Evolutionary conservation across 2,888 invertebrate species (phyloP).

Genomic region (Furcula furcula): DNA sequence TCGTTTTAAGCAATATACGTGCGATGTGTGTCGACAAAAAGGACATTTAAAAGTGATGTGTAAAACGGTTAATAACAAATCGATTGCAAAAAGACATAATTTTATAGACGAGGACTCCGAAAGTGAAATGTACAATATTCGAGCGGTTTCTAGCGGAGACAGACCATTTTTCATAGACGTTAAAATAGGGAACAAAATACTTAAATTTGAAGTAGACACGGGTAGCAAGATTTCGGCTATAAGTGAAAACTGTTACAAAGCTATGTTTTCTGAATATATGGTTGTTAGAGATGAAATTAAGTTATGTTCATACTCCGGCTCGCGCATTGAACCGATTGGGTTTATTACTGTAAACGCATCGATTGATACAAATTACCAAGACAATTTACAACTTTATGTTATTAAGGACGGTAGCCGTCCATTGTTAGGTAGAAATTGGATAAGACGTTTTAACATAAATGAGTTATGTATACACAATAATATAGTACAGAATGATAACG

Average conservation of each 20-base stretch:
- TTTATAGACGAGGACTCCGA: slow-evolving; percentile 7
- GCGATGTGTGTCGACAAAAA: slow-evolving; percentile 22
- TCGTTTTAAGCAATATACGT: slow-evolving; percentile 20
- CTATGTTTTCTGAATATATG: too few relatives aligned
- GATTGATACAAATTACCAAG: neutral
- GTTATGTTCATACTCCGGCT: slow-evolving; percentile 10
- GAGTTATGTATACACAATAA: slow-evolving; percentile 7
- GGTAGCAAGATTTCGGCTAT: slow-evolving; percentile 20
- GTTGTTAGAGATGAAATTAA: slow-evolving; percentile 6
- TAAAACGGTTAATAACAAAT: slow-evolving; percentile 8
- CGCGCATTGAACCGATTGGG: slow-evolving; percentile 7
- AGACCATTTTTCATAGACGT: slow-evolving; percentile 10
- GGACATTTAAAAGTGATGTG: slow-evolving; percentile 31
- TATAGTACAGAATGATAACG: too few relatives aligned
- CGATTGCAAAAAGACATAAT: slow-evolving; percentile 4
- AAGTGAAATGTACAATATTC: slow-evolving; percentile 7
- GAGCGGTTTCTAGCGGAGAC: slow-evolving; percentile 5
- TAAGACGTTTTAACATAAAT: slow-evolving; percentile 13
- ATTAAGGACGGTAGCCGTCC: slow-evolving; percentile 13
- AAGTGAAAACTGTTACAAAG: slow-evolving; percentile 15
- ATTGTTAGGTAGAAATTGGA: slow-evolving; percentile 16
- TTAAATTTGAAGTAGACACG: slow-evolving; percentile 22
- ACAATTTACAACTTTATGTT: slow-evolving; percentile 8
- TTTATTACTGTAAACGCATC: slow-evolving; percentile 5
- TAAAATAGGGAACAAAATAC: slow-evolving; percentile 7